These are phyloP conservation scores for Nicator chloris DNA, from an alignment of 2,113 vertebrate species.

Conservation along the genomic window DNA sequence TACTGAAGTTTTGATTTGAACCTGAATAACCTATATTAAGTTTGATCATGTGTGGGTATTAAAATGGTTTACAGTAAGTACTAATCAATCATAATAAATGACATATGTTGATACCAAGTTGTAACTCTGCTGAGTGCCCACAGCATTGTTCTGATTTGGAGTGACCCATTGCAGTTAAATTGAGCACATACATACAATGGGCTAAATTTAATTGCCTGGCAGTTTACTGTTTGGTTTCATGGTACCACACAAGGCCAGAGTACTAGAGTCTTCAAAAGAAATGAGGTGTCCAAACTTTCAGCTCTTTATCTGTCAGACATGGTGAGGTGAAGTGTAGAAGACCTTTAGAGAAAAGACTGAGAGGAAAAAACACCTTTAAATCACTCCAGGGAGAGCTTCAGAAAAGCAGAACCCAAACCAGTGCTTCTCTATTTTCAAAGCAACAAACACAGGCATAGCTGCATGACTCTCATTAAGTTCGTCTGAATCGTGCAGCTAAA, in stretches of 20 bases:
- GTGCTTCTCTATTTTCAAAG: conserved; percentile 31
- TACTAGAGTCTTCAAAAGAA: neutral
- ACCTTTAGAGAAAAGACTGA: conserved; percentile 23
- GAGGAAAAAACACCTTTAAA: conserved; percentile 11
- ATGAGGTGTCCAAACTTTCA: neutral
- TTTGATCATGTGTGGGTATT: conserved; percentile 3
- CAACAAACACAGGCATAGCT: neutral
- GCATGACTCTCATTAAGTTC: conserved; percentile 52
- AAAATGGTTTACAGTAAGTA: neutral
- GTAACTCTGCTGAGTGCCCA: neutral
- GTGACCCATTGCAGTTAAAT: neutral
- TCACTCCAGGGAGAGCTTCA: conserved; percentile 27
- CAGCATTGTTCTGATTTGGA: neutral
- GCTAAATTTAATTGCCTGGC: neutral
- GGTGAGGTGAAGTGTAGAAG: neutral
- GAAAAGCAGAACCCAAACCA: neutral
- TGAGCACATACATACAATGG: neutral
- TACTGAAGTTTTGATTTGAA: neutral
- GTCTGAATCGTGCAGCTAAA: conserved; percentile 40
- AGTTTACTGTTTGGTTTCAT: neutral
- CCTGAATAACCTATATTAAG: neutral
- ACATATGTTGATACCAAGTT: neutral
- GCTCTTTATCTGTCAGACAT: neutral
- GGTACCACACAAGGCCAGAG: neutral
- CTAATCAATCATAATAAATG: neutral